phyloP scores from a whole-genome alignment of 2,888 invertebrate genomes.

The Rapana venosa region DNA sequence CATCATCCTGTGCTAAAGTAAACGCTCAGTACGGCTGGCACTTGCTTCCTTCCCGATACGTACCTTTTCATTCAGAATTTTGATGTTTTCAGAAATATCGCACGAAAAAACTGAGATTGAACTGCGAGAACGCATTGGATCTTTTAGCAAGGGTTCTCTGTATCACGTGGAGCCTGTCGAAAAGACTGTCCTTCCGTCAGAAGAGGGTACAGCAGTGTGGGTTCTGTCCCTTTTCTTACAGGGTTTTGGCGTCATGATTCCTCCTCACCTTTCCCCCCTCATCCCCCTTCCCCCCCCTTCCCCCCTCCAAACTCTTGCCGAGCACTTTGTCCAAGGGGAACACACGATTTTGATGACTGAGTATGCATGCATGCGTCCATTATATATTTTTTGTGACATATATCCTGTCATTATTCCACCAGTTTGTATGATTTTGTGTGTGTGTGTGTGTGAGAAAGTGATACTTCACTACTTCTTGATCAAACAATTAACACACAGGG shows the following conservation, averaged over 20 bases:
- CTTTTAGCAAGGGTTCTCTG: constrained; percentile 56
- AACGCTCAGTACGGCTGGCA: neutral
- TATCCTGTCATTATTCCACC: neutral
- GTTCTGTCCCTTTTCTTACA: neutral
- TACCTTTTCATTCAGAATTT: neutral
- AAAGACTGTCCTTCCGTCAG: constrained; percentile 61
- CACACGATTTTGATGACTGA: neutral
- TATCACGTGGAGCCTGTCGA: constrained; percentile 58
- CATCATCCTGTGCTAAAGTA: neutral
- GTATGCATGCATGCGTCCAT: neutral
- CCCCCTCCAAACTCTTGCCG: neutral
- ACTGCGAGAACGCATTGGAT: constrained; percentile 54
- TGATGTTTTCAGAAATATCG: constrained; percentile 51
- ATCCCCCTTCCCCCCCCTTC: neutral
- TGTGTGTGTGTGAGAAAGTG: neutral
- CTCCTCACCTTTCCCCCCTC: neutral
- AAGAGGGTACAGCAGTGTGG: constrained; percentile 52
- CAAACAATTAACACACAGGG: too few relatives aligned
- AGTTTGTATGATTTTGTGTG: neutral
- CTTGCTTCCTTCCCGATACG: neutral
- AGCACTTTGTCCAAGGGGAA: neutral
- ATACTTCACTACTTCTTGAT: too few relatives aligned
- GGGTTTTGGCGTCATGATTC: neutral
- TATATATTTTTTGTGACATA: neutral
- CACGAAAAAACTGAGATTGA: constrained; percentile 61